A percentile compares a stretch with the other conserved stretches of the same genome.
phyloP scores from a whole-genome alignment of 2,113 vertebrate species.

The Trogon melanurus region DNA sequence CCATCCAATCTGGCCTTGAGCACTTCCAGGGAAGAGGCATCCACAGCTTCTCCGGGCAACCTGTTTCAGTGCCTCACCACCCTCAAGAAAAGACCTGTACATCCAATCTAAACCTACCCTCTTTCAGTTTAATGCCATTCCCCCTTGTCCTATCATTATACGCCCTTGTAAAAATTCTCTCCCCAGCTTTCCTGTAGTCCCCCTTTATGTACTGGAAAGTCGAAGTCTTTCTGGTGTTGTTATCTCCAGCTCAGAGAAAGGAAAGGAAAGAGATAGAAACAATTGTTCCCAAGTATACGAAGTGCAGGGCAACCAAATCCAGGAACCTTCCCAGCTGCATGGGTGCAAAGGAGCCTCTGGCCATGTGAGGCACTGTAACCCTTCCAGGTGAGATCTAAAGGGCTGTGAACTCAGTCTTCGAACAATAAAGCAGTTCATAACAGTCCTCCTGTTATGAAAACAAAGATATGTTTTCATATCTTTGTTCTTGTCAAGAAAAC shows the following conservation, averaged over 20 bases:
- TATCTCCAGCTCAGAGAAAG: not conserved
- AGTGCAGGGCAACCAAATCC: not conserved
- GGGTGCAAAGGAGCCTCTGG: rapidly evolving
- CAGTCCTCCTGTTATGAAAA: no score
- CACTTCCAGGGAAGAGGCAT: no score
- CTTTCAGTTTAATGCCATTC: no score
- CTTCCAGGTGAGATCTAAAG: not conserved
- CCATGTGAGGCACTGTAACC: not conserved
- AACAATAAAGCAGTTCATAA: not conserved
- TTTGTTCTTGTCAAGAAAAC: not conserved
- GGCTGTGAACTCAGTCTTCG: not conserved
- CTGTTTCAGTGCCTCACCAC: no score
- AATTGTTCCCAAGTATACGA: not conserved
- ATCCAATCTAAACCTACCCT: no score
- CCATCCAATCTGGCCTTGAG: no score
- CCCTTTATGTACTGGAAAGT: no score
- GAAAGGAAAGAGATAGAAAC: not conserved
- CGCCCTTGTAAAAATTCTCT: no score
- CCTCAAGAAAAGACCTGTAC: no score
- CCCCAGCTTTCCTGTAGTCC: no score
- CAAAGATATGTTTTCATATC: not conserved
- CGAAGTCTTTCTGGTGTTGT: not conserved
- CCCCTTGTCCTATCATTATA: no score
- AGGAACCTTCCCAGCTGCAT: not conserved
- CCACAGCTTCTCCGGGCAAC: no score